phyloP scores from a whole-genome alignment of 2,113 vertebrate species.

The Labeo catla region DNA sequence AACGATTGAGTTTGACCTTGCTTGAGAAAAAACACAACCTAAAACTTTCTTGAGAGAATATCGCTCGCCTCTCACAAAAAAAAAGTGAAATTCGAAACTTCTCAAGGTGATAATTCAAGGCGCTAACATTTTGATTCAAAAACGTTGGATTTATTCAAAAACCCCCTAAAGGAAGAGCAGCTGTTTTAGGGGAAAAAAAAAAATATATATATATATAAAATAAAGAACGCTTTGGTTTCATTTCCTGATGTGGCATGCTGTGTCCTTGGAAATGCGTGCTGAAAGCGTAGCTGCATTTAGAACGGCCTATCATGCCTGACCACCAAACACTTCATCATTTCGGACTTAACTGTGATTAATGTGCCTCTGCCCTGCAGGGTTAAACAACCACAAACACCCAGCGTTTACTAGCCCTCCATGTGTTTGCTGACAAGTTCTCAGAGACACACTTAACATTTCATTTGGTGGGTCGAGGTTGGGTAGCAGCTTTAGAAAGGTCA shows the following conservation, averaged over 20 bases:
- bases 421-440: slow-evolving; percentile 88
- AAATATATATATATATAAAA: neutral
- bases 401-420: slow-evolving; percentile 71
- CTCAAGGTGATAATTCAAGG: neutral
- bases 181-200: neutral
- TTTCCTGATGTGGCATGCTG: slow-evolving; percentile 4
- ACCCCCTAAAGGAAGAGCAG: neutral
- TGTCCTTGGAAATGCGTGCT: neutral
- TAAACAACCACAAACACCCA: slow-evolving; percentile 68
- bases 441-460: slow-evolving; percentile 81
- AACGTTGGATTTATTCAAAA: neutral
- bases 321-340: slow-evolving; percentile 76
- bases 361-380: slow-evolving; percentile 69
- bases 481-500: slow-evolving; percentile 66
- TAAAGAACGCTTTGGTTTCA: neutral
- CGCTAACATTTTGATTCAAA: neutral
- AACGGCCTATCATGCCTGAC: slow-evolving; percentile 53
- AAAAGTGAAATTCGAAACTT: neutral
- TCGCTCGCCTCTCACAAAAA: neutral
- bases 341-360: slow-evolving; percentile 72
- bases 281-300: slow-evolving; percentile 17
- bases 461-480: slow-evolving; percentile 71
- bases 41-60: neutral
- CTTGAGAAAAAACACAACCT: neutral
- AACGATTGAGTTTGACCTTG: slow-evolving; percentile 8